Evolutionary conservation across 1,140 invertebrate species (phyloP), one percentile per base, ranked within the genome.

Genomic region (Heterodera schachtii): DNA sequence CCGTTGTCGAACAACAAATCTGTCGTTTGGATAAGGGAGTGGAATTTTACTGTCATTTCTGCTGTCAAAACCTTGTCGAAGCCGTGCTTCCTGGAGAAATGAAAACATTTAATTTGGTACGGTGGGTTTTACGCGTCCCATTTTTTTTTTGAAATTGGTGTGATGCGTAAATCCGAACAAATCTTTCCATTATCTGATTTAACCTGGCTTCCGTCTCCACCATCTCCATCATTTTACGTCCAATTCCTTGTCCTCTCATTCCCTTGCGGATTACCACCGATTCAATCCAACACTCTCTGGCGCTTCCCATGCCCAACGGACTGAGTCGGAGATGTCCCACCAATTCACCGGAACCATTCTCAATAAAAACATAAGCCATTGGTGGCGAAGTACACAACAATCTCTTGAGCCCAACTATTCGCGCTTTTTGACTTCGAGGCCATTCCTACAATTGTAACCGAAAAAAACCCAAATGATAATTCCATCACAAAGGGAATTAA

Each of bases 301-400:
- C n/a, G 8, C 41, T 13, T 57, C 82, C 80, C 66, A 47, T 16
- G 44, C n/a, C 13, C 7, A 83, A 13, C 19, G 82, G 57, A 57
- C 82, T 78, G n/a, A 83, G 16, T 19, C 82, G 82, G 4, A 31
- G 77, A 84, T 83, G 75, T 5, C 82, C 82, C 43, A 83, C 73
- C 69, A 83, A 60, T 46, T 67, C 43, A 21, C 69, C 71, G 6
- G 83, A 49, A 66, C 43, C 4, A 44, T 41, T 64, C 5, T 83
- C 83, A 11, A 83, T 41, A 21, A 83, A 31, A 21, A 84, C 70
- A 66, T 83, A 44, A 43, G 82, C 82, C 80, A 84, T 84, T 69
- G 82, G 82, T 47, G 82, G 82, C 46, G 49, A 21, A 19, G 5
- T 7, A 11, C 69, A 75, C 21, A 78, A 44, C 21, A 66, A 57